These are phyloP conservation scores for Trematomus bernacchii DNA, from an alignment of 2,797 vertebrate genomes.

Conservation along the genomic window DNA sequence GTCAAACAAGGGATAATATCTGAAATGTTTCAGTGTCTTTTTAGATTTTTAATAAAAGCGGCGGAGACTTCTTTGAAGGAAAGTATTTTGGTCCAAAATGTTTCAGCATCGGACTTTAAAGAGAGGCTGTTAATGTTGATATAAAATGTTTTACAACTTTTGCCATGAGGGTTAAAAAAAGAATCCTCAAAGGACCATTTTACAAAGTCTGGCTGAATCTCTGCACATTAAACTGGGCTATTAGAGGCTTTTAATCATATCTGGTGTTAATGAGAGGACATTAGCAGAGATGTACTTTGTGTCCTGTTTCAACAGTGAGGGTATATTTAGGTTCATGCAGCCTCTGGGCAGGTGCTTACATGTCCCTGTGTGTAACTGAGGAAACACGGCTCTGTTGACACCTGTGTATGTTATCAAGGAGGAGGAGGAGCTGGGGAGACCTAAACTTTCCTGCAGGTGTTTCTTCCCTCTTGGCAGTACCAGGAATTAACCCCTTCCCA, in stretches of 20 bases:
- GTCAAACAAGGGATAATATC: background rate
- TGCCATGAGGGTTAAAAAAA: background rate
- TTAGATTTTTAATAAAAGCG: slow-evolving; percentile 4
- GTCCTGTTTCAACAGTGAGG: slow-evolving; percentile 15
- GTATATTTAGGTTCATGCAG: slow-evolving; percentile 39
- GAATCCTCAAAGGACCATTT: slow-evolving; percentile 22
- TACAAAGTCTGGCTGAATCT: slow-evolving; percentile 41
- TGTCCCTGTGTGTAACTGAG: slow-evolving; percentile 41
- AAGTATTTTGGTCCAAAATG: slow-evolving; percentile 7
- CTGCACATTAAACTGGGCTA: slow-evolving; percentile 26
- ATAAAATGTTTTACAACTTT: slow-evolving; percentile 5
- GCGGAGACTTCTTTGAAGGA: background rate
- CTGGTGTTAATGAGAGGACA: slow-evolving; percentile 41
- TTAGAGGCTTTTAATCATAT: slow-evolving; percentile 43
- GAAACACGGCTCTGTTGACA: slow-evolving; percentile 57
- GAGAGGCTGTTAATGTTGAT: background rate
- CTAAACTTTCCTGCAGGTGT: slow-evolving; percentile 59
- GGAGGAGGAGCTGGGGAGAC: slow-evolving; percentile 43
- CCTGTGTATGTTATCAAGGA: slow-evolving; percentile 44
- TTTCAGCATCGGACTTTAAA: background rate
- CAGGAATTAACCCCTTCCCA: slow-evolving; percentile 51
- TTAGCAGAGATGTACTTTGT: slow-evolving; percentile 27
- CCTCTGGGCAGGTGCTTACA: slow-evolving; percentile 60
- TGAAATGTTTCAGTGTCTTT: slow-evolving; percentile 19
- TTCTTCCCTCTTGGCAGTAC: slow-evolving; percentile 22